Conservation (phyloP, 2,888 invertebrate genomes). For the Harmothoe impar region DNA sequence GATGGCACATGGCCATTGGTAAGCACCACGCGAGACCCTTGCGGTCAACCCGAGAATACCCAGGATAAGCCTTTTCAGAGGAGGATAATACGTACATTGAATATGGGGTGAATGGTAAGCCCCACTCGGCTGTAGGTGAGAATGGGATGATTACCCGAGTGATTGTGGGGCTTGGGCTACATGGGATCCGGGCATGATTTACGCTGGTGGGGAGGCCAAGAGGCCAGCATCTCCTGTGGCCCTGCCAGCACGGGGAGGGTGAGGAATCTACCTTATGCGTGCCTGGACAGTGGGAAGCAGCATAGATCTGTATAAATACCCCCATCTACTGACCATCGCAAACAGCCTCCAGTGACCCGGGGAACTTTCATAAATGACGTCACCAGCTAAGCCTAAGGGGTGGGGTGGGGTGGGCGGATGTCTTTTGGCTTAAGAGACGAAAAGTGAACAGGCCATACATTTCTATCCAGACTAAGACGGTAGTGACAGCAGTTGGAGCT, state of each 20-base stretch:
- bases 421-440: too few relatives aligned
- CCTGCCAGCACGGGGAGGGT: neutral
- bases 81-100: neutral
- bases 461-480: too few relatives aligned
- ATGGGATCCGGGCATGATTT: neutral
- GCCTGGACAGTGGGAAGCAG: neutral
- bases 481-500: too few relatives aligned
- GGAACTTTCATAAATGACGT: too few relatives aligned
- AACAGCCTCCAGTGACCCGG: neutral
- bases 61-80: neutral
- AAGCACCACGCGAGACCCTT: too few relatives aligned
- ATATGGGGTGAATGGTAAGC: neutral
- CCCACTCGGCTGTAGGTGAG: neutral
- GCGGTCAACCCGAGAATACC: neutral
- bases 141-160: neutral
- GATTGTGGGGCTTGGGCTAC: neutral
- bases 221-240: neutral
- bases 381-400: too few relatives aligned
- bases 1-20: too few relatives aligned
- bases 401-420: too few relatives aligned
- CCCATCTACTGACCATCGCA: neutral
- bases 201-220: neutral
- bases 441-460: too few relatives aligned
- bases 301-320: conserved; percentile 23
- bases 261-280: conserved; percentile 25